Conservation (phyloP, 2,113 vertebrate species). For the Microcebus lehilahytsara region DNA sequence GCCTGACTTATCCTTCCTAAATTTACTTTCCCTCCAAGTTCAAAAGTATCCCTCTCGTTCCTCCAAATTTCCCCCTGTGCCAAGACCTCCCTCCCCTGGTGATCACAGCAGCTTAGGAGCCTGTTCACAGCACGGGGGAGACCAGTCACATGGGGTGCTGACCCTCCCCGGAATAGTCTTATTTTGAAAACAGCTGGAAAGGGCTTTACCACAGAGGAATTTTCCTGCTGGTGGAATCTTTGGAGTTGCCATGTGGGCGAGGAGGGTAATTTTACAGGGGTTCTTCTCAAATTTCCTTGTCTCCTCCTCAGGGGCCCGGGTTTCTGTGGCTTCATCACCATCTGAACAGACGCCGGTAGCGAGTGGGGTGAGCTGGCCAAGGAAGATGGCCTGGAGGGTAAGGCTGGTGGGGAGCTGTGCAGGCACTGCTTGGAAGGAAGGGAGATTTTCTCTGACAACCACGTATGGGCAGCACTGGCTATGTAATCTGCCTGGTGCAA, state of each 20-base stretch:
- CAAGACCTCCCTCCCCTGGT: no score
- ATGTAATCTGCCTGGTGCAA: not conserved
- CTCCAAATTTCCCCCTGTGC: not conserved
- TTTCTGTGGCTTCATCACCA: not conserved
- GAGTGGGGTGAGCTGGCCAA: not conserved
- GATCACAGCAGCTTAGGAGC: not conserved
- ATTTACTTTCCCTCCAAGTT: not conserved
- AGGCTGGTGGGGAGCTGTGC: not conserved
- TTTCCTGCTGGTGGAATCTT: constrained; percentile 3
- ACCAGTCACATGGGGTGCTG: not conserved
- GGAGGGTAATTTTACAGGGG: not conserved
- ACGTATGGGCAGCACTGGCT: not conserved
- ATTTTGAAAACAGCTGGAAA: constrained; percentile 32
- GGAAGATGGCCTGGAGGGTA: not conserved
- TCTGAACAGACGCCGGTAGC: not conserved
- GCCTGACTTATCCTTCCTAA: not conserved
- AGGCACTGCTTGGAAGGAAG: not conserved
- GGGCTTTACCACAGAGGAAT: constrained; percentile 7
- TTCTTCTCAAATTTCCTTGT: not conserved
- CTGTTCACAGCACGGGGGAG: not conserved
- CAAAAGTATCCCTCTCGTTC: not conserved
- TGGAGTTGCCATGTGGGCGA: not conserved
- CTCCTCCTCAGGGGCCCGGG: not conserved
- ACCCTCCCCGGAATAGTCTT: not conserved
- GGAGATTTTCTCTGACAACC: not conserved